phyloP scores from a whole-genome alignment of 2,888 invertebrate genomes.

The Acanthopleura granulata region DNA sequence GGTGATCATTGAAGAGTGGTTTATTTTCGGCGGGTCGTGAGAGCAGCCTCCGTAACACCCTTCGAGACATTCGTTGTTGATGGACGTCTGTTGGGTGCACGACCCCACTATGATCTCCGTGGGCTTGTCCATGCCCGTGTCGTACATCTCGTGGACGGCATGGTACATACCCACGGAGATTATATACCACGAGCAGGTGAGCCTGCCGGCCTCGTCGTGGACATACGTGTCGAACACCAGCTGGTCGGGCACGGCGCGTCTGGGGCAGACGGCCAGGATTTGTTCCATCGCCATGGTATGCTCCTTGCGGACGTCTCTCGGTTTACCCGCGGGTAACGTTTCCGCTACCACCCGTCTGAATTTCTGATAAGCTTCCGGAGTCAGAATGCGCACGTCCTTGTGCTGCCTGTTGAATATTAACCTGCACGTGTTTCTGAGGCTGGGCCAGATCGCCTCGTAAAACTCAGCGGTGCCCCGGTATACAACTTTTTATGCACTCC shows the following conservation, averaged over 20 bases:
- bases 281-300: background rate
- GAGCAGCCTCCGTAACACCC: background rate
- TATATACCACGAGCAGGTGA: background rate
- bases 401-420: background rate
- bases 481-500: background rate
- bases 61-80: background rate
- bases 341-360: background rate
- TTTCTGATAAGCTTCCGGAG: background rate
- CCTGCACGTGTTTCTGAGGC: background rate
- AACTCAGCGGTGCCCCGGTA: no score
- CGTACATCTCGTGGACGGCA: conserved; percentile 4
- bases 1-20: background rate
- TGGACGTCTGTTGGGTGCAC: background rate
- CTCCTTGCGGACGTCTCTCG: background rate
- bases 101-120: background rate
- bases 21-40: background rate
- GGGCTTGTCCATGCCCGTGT: background rate
- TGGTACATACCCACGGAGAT: background rate
- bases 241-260: background rate
- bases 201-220: conserved; percentile 3
- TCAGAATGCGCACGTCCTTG: background rate
- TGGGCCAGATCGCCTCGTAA: background rate
- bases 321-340: no score
- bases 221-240: background rate
- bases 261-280: background rate